phyloP scores from a whole-genome alignment of 2,888 invertebrate genomes.

The Podabrus alpinus region DNA sequence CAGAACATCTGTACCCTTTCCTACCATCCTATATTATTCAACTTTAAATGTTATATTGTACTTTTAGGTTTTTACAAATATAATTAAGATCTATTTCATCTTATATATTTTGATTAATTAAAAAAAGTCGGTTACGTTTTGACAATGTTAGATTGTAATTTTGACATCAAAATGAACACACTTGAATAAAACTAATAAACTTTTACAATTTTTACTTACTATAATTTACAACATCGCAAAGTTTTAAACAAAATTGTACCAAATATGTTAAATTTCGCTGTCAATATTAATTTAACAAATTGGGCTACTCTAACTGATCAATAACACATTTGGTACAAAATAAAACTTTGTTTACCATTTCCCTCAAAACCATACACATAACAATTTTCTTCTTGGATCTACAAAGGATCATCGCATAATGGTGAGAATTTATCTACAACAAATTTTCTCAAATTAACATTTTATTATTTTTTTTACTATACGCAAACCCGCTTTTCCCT shows the following conservation, averaged over 20 bases:
- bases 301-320: constrained; percentile 3
- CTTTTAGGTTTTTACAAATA: constrained; percentile 45
- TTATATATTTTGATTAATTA: constrained; percentile 40
- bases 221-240: constrained; percentile 23
- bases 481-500: constrained; percentile 47
- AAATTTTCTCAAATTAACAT: constrained; percentile 42
- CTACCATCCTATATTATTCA: constrained; percentile 46
- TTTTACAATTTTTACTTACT: constrained; percentile 23
- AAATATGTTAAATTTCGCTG: constrained; percentile 5
- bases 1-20: constrained; percentile 38
- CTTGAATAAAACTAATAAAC: constrained; percentile 17
- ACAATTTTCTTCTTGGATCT: constrained; percentile 14
- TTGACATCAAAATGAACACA: constrained; percentile 37
- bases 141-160: constrained; percentile 33
- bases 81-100: constrained; percentile 47
- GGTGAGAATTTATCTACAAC: constrained; percentile 49
- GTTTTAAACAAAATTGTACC: constrained; percentile 18
- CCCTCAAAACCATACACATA: constrained; percentile 14
- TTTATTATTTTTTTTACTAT: constrained; percentile 38
- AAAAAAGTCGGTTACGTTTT: constrained; percentile 37
- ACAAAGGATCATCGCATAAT: constrained; percentile 29
- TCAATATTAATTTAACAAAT: constrained; percentile 6
- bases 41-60: constrained; percentile 44
- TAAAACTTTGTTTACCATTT: constrained; percentile 13
- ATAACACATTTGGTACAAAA: constrained; percentile 18